These are phyloP conservation scores for Oncopodura yosiiana DNA, from an alignment of 1,140 invertebrate species.

Conservation along the genomic window DNA sequence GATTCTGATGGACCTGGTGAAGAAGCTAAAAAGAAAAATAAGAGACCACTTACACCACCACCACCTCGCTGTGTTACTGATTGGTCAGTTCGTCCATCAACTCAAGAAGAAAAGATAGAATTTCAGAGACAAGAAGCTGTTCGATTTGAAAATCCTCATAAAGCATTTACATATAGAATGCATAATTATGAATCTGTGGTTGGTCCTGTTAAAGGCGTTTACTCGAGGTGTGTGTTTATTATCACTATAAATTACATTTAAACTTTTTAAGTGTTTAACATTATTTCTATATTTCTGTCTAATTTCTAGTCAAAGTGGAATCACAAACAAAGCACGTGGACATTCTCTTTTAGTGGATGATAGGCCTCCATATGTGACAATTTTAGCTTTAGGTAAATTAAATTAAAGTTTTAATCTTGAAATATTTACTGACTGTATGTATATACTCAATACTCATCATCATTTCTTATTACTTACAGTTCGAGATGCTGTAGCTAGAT, in stretches of 20 bases:
- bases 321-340: conserved; percentile 59
- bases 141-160: conserved; percentile 71
- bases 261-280: too few species aligned
- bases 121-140: conserved; percentile 65
- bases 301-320: conserved; percentile 38
- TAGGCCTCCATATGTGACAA: conserved; percentile 82
- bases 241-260: conserved; percentile 4
- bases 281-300: too few species aligned
- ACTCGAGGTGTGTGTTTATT: too few species aligned
- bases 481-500: conserved; percentile 77
- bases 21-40: conserved; percentile 29
- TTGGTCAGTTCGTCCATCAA: conserved; percentile 71
- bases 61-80: conserved; percentile 56
- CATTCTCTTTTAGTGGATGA: conserved; percentile 69
- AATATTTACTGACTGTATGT: too few species aligned
- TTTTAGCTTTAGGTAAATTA: conserved; percentile 59
- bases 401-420: too few species aligned
- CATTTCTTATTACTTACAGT: conserved; percentile 46
- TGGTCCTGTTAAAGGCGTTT: conserved; percentile 79
- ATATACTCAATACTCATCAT: background rate
- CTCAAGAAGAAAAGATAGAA: conserved; percentile 60
- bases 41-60: conserved; percentile 44
- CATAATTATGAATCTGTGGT: conserved; percentile 80
- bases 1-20: conserved; percentile 36
- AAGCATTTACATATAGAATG: conserved; percentile 72